Percentiles rank a stretch among this genome's conserved stretches.
These are phyloP conservation scores for Anodontia alba DNA, from an alignment of 2,888 invertebrate species.

Conservation along the genomic window DNA sequence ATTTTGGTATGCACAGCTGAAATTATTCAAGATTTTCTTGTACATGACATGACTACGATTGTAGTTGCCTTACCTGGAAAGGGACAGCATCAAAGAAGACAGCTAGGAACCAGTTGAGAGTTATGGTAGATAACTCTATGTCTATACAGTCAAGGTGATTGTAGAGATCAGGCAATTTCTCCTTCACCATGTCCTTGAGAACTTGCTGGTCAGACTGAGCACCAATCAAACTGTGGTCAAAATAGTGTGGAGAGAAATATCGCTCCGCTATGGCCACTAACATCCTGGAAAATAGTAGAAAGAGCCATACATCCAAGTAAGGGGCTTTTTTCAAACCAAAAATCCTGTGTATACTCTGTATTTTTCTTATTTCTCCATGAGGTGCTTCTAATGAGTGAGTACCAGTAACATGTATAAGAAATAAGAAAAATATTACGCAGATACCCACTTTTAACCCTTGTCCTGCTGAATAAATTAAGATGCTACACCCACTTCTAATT, in stretches of 20 bases:
- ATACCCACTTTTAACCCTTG: too few relatives aligned
- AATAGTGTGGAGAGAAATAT: constrained; percentile 86
- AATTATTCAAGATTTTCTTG: too few relatives aligned
- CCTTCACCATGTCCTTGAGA: constrained; percentile 85
- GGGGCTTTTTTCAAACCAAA: not conserved
- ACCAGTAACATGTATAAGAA: too few relatives aligned
- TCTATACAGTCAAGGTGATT: constrained; percentile 85
- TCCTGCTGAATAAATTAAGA: too few relatives aligned
- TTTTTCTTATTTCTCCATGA: too few relatives aligned
- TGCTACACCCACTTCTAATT: too few relatives aligned
- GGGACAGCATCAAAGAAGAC: constrained; percentile 87
- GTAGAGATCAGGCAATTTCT: constrained; percentile 85
- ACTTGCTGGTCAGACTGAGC: constrained; percentile 86
- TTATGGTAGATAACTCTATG: constrained; percentile 86
- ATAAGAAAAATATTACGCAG: too few relatives aligned
- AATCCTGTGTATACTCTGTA: not conserved
- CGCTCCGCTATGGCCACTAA: constrained; percentile 86
- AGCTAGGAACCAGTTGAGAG: constrained; percentile 87
- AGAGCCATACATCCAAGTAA: too few relatives aligned
- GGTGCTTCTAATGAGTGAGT: too few relatives aligned
- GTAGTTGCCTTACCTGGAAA: constrained; percentile 86
- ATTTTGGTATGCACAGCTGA: too few relatives aligned
- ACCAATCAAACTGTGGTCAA: constrained; percentile 86
- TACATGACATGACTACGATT: too few relatives aligned
- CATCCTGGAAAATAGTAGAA: constrained; percentile 80